A percentile compares a stretch with the other conserved stretches of the same genome.
phyloP scores from a whole-genome alignment of 2,797 vertebrate genomes.

The Novumbra hubbsi region DNA sequence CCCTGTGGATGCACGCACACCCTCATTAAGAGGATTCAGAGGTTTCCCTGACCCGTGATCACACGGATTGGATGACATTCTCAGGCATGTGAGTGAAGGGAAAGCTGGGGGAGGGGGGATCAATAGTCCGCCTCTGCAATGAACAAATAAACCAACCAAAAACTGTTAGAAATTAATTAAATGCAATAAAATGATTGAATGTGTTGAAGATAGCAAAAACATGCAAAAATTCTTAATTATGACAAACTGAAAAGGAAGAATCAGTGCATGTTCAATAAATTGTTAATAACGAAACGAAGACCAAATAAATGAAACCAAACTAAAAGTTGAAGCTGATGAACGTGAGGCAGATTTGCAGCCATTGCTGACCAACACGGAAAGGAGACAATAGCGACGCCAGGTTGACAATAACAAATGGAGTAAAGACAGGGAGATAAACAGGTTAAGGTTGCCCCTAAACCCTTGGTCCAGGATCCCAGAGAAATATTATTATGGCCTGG shows the following conservation, averaged over 20 bases:
- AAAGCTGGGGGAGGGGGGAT: background rate
- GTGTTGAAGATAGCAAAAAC: background rate
- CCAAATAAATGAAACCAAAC: background rate
- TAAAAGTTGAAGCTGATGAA: background rate
- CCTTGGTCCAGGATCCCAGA: background rate
- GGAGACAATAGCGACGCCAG: background rate
- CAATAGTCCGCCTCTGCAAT: background rate
- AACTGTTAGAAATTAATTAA: background rate
- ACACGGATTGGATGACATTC: background rate
- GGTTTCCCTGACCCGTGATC: background rate
- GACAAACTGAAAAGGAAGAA: background rate
- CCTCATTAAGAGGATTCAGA: background rate
- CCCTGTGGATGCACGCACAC: slow-evolving; percentile 66
- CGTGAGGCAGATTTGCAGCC: background rate
- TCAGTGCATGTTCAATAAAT: background rate
- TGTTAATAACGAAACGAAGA: no score
- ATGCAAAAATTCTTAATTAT: background rate
- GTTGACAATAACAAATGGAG: background rate
- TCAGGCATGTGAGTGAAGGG: background rate
- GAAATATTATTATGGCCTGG: background rate
- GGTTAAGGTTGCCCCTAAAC: background rate
- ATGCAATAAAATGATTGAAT: background rate
- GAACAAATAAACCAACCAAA: background rate
- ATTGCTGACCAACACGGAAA: background rate
- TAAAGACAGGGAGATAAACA: background rate